Base-by-base conservation (phyloP, 2,113 vertebrate species). In the Rhinolophus ferrumequinum region DNA sequence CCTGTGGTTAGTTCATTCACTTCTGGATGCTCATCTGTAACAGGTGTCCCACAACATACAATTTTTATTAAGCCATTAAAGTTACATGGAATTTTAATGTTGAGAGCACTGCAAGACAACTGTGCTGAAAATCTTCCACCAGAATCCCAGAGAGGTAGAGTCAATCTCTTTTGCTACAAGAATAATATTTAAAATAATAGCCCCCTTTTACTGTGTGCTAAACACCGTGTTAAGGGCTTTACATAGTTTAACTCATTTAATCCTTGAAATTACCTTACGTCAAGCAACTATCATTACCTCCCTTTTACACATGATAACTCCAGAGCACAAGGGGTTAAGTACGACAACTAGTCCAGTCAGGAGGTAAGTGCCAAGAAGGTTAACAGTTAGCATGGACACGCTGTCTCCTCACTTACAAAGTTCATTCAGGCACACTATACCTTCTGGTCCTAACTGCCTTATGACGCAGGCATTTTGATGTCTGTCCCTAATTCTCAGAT, bases 1-100 rank as follows among this genome's bases (percentile, higher is more conserved):
- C 24, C 75, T 79, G 16, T 4, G 75, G n/a, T 41, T n/a, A 8
- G 30, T 69, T 50, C 75, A 33, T 38, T 38, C 54, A 22, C 22
- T 69, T 72, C 67, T 81, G 13, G 35, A 90, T 50, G 24, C 2
- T 77, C 76, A 77, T 67, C 54, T 44, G 8, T 13, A 79, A 50
- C 4, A 62, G 62, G 14, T 7, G 5, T 47, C 54, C 4, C 10
- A 75, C 15, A 50, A 62, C 58, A 84, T 1, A 38, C 3, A 41
- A 50, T 44, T 66, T 84, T 76, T 58, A 93, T 64, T n/a, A 96
- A 56, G 28, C 13, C 86, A 75, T 62, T 67, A 88, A 60, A 90
- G 76, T 72, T 9, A 21, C 54, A 8, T 22, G 11, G 30, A 56
- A 69, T n/a, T 38, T 69, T 76, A 72, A 90, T 50, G 44, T 54